phyloP scores from a whole-genome alignment of 2,888 invertebrate species.

The Scrobipalpa atriplicella region DNA sequence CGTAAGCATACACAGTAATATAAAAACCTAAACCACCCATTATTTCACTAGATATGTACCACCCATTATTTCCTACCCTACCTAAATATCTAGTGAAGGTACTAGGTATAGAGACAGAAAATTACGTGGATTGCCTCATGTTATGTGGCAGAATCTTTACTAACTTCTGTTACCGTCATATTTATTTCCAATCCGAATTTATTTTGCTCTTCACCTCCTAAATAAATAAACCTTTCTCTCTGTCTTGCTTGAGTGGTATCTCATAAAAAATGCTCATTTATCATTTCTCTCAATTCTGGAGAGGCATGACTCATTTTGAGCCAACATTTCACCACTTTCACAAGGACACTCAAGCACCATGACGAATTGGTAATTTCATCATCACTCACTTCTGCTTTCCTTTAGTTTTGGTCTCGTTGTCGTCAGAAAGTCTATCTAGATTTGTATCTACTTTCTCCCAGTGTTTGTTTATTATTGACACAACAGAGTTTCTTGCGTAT shows the following conservation, averaged over 20 bases:
- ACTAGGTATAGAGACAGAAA: too few species aligned
- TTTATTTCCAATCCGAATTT: too few species aligned
- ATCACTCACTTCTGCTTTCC: slow-evolving; percentile 8
- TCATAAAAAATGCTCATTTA: background rate
- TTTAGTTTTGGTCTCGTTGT: slow-evolving; percentile 5
- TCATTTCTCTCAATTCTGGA: background rate
- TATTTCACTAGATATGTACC: too few species aligned
- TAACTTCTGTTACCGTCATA: too few species aligned
- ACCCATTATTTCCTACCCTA: too few species aligned
- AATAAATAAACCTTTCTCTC: background rate
- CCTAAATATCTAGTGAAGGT: too few species aligned
- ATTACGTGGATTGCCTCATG: too few species aligned
- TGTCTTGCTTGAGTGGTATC: background rate
- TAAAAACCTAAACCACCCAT: too few species aligned
- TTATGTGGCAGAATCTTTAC: too few species aligned
- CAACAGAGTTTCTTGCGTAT: background rate
- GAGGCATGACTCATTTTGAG: background rate
- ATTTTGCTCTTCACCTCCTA: background rate
- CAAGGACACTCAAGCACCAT: slow-evolving; percentile 4
- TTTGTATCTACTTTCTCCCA: background rate
- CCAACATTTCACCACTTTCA: slow-evolving; percentile 5
- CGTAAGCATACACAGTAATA: too few species aligned
- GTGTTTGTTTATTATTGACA: background rate
- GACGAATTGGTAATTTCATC: slow-evolving; percentile 4
- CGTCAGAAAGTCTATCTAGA: slow-evolving; percentile 1